phyloP scores from a whole-genome alignment of 2,113 vertebrate genomes.

The Gopherus flavomarginatus region DNA sequence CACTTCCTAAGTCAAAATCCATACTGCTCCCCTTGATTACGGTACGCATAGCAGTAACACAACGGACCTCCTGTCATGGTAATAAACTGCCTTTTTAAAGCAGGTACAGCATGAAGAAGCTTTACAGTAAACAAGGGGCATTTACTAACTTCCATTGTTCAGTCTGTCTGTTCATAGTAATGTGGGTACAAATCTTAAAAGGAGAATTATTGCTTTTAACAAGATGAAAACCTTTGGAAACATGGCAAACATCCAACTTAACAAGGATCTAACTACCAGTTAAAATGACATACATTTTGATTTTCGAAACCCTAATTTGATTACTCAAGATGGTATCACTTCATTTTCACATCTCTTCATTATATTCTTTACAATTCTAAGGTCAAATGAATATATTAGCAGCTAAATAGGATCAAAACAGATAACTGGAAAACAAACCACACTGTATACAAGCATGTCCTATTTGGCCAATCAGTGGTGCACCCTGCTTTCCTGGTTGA shows the following conservation, averaged over 20 bases:
- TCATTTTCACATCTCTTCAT: constrained; percentile 69
- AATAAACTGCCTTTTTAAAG: constrained; percentile 50
- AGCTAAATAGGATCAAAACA: constrained; percentile 64
- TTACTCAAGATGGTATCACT: constrained; percentile 59
- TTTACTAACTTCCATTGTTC: constrained; percentile 37
- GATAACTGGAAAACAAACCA: constrained; percentile 38
- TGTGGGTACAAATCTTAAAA: constrained; percentile 55
- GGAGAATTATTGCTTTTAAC: constrained; percentile 77
- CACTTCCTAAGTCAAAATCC: constrained; percentile 32
- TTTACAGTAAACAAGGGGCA: constrained; percentile 61
- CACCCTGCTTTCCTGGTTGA: constrained; percentile 81
- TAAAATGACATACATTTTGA: constrained; percentile 64
- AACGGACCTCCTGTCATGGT: background rate
- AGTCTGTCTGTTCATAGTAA: constrained; percentile 8
- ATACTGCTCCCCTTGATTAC: background rate
- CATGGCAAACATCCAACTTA: constrained; percentile 57
- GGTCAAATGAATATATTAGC: constrained; percentile 71
- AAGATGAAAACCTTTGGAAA: constrained; percentile 75
- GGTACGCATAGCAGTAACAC: constrained; percentile 27
- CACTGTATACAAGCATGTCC: constrained; percentile 68
- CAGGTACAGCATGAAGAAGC: constrained; percentile 7
- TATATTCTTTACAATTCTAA: constrained; percentile 68
- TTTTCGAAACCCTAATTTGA: constrained; percentile 67
- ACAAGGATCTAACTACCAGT: constrained; percentile 65
- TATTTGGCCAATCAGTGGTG: constrained; percentile 76